phyloP scores from a whole-genome alignment of 2,888 invertebrate species.

The Azorinus chamasolen region DNA sequence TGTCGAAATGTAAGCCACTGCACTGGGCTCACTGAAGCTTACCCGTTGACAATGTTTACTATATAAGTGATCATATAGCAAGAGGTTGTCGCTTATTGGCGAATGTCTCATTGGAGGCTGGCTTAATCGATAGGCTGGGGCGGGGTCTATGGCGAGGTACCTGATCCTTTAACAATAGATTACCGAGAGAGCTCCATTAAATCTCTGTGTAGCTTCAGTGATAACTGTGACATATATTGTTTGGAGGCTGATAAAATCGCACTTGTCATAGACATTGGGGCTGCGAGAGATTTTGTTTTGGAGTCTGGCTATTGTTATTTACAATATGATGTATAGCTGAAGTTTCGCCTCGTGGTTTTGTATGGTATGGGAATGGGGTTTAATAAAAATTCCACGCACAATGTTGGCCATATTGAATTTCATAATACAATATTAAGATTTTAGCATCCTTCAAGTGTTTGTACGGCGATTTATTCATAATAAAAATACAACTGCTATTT shows the following conservation, averaged over 20 bases:
- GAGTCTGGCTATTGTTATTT: constrained; percentile 37
- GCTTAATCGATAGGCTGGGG: constrained; percentile 12
- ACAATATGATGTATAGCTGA: no score
- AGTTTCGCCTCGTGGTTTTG: no score
- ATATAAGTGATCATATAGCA: constrained; percentile 56
- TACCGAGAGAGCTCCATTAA: constrained; percentile 31
- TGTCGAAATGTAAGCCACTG: constrained; percentile 54
- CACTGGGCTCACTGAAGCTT: constrained; percentile 47
- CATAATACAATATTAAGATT: no score
- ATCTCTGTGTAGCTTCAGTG: constrained; percentile 30
- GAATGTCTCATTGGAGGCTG: constrained; percentile 12
- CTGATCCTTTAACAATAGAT: constrained; percentile 49
- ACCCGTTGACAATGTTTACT: constrained; percentile 50
- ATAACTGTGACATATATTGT: constrained; percentile 57
- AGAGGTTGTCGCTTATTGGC: constrained; percentile 42
- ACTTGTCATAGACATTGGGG: constrained; percentile 38
- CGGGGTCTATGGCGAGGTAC: constrained; percentile 18
- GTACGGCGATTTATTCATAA: no score
- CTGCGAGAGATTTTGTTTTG: constrained; percentile 14
- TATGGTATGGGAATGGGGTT: no score
- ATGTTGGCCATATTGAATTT: no score
- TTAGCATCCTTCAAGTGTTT: no score
- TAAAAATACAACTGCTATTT: no score
- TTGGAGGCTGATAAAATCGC: constrained; percentile 47
- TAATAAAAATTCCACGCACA: no score